These are phyloP conservation scores for Acleris sparsana DNA, from an alignment of 2,888 invertebrate species.

Conservation along the genomic window DNA sequence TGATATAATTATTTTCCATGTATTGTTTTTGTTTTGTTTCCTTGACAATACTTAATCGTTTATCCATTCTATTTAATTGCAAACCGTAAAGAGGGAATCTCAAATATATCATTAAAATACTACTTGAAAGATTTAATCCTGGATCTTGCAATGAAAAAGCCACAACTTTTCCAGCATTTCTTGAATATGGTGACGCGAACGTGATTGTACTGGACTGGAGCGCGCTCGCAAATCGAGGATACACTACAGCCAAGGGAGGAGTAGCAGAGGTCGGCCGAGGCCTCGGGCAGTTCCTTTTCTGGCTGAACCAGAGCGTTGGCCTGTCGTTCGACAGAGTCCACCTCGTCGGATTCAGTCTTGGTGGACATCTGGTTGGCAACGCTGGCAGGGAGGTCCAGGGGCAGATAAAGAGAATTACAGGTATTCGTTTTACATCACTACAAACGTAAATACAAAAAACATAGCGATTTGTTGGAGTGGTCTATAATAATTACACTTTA, in stretches of 20 bases:
- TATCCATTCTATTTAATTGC: too few relatives aligned
- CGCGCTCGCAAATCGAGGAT: conserved; percentile 59
- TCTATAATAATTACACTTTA: too few relatives aligned
- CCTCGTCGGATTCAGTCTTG: conserved; percentile 74
- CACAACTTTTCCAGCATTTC: conserved; percentile 53
- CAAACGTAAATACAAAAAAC: neutral
- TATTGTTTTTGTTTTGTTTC: too few relatives aligned
- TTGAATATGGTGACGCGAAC: conserved; percentile 60
- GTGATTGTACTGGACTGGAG: conserved; percentile 75
- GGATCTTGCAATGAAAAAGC: neutral
- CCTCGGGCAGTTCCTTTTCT: conserved; percentile 58
- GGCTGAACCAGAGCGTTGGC: conserved; percentile 51
- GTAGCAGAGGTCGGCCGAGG: conserved; percentile 53
- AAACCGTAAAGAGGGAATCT: too few relatives aligned
- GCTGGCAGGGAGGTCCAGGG: conserved; percentile 60
- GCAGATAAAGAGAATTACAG: conserved; percentile 61
- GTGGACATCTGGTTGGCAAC: conserved; percentile 69
- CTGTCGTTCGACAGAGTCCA: conserved; percentile 58
- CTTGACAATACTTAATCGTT: too few relatives aligned
- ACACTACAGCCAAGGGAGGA: conserved; percentile 59
- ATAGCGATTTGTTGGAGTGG: too few relatives aligned
- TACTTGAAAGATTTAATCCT: too few relatives aligned
- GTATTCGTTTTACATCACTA: conserved; percentile 43
- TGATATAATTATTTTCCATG: too few relatives aligned
- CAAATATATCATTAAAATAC: too few relatives aligned